Conservation (phyloP, 2,113 vertebrate species). For the Sisor rabdophorus region DNA sequence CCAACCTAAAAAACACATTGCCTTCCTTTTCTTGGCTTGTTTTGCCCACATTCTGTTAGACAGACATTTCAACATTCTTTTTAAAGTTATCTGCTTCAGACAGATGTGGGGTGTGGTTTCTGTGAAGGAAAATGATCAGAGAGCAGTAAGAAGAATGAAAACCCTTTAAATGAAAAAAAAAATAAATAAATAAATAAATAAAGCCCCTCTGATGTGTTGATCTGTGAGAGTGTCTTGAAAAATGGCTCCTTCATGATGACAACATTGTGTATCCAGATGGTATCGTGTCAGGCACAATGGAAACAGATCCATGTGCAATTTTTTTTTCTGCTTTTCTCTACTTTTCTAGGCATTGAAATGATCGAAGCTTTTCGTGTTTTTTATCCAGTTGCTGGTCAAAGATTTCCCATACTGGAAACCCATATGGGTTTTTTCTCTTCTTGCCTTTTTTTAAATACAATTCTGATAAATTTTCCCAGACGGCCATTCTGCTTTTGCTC, state of each 20-base stretch:
- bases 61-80: conserved; percentile 19
- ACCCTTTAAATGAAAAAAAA: conserved; percentile 45
- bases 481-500: conserved; percentile 13
- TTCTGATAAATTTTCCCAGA: conserved; percentile 30
- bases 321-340: not conserved
- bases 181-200: conserved; percentile 37
- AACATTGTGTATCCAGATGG: conserved; percentile 47
- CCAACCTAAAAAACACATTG: not conserved
- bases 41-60: conserved; percentile 4
- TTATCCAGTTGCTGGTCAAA: conserved; percentile 12
- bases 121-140: conserved; percentile 26
- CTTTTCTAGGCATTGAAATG: not conserved
- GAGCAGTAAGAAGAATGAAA: conserved; percentile 42
- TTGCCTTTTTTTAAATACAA: conserved; percentile 16
- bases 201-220: conserved; percentile 5
- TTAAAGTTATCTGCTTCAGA: conserved; percentile 29
- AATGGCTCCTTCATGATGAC: conserved; percentile 38
- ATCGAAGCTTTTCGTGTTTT: not conserved
- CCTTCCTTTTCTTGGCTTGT: not conserved
- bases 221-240: conserved; percentile 33
- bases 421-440: conserved; percentile 4
- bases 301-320: conserved; percentile 52
- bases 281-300: conserved; percentile 61
- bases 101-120: conserved; percentile 19
- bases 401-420: conserved; percentile 27